Percentiles rank a stretch among this genome's conserved stretches.
Evolutionary conservation across 1,140 invertebrate genomes (phyloP).

Genomic region (Adelges cooleyi): DNA sequence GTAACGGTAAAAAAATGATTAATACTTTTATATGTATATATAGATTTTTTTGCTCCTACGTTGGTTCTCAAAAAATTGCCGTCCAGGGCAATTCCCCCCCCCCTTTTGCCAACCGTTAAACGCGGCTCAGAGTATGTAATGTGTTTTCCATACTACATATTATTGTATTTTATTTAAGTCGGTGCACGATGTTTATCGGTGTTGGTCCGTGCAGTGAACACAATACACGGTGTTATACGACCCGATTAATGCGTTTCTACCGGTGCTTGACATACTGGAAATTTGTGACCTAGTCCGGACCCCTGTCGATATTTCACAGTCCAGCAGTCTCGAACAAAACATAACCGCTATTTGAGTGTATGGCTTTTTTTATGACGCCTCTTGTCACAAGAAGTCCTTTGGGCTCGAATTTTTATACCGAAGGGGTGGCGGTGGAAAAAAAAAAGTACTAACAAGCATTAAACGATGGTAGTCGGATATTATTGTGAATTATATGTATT

Average conservation of each 20-base stretch:
- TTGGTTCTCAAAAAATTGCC: too few relatives aligned
- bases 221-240: too few relatives aligned
- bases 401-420: neutral
- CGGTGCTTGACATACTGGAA: neutral
- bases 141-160: too few relatives aligned
- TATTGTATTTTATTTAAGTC: too few relatives aligned
- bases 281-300: neutral
- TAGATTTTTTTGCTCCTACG: too few relatives aligned
- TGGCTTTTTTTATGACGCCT: neutral
- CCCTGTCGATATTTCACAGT: neutral
- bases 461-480: conserved; percentile 24
- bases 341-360: neutral
- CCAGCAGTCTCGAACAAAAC: neutral
- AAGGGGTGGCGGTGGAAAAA: neutral
- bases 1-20: too few relatives aligned
- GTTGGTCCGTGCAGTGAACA: neutral
- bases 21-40: too few relatives aligned
- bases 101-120: too few relatives aligned
- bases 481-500: conserved; percentile 15
- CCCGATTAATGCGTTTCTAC: too few relatives aligned
- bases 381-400: neutral
- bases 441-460: conserved; percentile 8
- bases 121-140: too few relatives aligned
- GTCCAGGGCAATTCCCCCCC: too few relatives aligned
- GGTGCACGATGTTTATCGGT: too few relatives aligned